A percentile compares a stretch with the other conserved stretches of the same genome.
Evolutionary conservation across 2,113 vertebrate genomes (phyloP).

Genomic region (Pipra filicauda): DNA sequence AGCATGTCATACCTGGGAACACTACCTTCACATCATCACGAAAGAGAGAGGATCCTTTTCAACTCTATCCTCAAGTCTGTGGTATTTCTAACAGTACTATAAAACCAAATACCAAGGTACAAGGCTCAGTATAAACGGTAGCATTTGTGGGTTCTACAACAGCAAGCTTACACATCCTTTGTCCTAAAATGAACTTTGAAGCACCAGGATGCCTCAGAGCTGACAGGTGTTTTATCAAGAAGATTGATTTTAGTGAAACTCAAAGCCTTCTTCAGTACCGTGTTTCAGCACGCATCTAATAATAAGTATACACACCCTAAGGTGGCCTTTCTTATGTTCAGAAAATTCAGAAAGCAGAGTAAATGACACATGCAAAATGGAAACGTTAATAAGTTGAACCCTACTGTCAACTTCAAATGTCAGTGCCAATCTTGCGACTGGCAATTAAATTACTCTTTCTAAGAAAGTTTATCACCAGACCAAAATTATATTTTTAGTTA

Average conservation of each 20-base stretch:
- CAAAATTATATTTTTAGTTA: background rate
- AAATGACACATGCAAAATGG: background rate
- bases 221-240: background rate
- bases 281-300: background rate
- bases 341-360: background rate
- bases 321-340: background rate
- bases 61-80: conserved; percentile 33
- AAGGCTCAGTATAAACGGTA: background rate
- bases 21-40: conserved; percentile 7
- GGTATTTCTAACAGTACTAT: conserved; percentile 18
- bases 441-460: background rate
- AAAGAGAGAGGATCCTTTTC: conserved; percentile 26
- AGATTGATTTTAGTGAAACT: background rate
- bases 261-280: background rate
- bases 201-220: background rate
- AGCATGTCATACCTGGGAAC: background rate
- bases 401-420: background rate
- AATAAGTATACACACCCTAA: background rate
- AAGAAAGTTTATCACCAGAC: background rate
- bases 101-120: background rate
- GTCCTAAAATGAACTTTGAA: conserved; percentile 12
- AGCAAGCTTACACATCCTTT: background rate
- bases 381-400: conserved; percentile 24
- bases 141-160: background rate
- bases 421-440: background rate